Evolutionary conservation across 2,888 invertebrate genomes (phyloP).

Genomic region (Dynastes hyllus): DNA sequence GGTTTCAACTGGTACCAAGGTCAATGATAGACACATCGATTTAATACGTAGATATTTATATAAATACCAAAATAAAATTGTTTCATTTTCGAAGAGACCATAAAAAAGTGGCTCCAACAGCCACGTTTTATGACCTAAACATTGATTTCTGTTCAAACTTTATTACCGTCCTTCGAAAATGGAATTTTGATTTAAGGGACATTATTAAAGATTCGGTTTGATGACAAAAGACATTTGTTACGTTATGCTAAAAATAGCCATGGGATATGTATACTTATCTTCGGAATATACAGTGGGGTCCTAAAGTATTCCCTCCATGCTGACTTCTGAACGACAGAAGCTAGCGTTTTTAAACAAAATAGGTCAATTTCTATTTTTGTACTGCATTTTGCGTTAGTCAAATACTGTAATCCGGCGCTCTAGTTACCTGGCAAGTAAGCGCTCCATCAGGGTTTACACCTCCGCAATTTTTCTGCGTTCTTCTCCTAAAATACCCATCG

Average conservation of each 20-base stretch:
- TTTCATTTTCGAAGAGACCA: conserved; percentile 1
- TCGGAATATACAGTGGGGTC: no score
- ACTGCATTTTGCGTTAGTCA: no score
- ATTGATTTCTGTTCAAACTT: conserved; percentile 36
- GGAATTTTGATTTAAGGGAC: conserved; percentile 13
- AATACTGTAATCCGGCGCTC: no score
- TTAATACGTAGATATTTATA: conserved; percentile 41
- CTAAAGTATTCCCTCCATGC: no score
- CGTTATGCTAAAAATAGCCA: not conserved
- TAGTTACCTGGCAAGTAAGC: no score
- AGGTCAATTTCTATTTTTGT: no score
- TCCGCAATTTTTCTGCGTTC: no score
- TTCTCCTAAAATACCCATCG: no score
- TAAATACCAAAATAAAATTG: conserved; percentile 42
- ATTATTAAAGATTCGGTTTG: conserved; percentile 8
- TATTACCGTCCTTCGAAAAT: conserved; percentile 2
- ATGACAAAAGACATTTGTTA: not conserved
- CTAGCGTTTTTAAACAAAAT: no score
- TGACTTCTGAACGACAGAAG: no score
- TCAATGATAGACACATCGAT: conserved; percentile 35
- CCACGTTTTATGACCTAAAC: not conserved
- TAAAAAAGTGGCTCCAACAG: not conserved
- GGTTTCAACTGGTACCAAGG: conserved; percentile 33
- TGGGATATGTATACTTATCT: no score
- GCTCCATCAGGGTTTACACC: no score